Evolutionary conservation across 1,140 invertebrate species (phyloP), one percentile per base, ranked within the genome.

Genomic region (Brachionus rubens): DNA sequence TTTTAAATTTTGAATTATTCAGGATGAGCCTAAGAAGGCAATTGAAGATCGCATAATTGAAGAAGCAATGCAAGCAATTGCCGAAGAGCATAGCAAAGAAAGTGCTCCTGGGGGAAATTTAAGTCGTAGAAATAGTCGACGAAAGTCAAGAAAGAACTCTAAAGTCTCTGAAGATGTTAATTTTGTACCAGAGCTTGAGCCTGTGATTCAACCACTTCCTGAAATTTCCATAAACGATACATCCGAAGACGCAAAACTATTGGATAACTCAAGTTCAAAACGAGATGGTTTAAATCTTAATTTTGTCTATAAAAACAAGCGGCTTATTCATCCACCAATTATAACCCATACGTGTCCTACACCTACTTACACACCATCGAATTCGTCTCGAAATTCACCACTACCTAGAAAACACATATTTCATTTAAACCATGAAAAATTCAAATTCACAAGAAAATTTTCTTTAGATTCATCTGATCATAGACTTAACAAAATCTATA

Each of bases 11-110:
- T 28, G 19, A 26, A n/a, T 54, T 43, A 2, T 5, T 14, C 14
- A 54, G 33, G 68, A 72, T 41, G 68, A 72, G 46, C 68, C 68
- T 21, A 72, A 72, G 28, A 72, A 72, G 41, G 68, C 68, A 2
- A 72, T 72, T 54, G 68, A 72, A 33, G 68, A 72, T 33, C 43
- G 68, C 12, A 72, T 72, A 16, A 72, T 48, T 24, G 68, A 72
- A 24, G 68, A 72, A 14, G 68, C 68, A n/a, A 52, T 72, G 26
- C 68, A 72, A 9, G 68, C 46, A 4, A 72, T 72, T 21, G 68
- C 68, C 14, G 46, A 54, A 16, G 46, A 72, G 33, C 19, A 41
- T 21, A 41, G 21, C n/a, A 43, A 21, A 43, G 40, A 65, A n/a
- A 28, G 40, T 3, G 40, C 10, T 1, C 59, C 24, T n/a, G n/a